A percentile compares a stretch with the other conserved stretches of the same genome.
Evolutionary conservation across 2,113 vertebrate species (phyloP).

Genomic region (Morone saxatilis): DNA sequence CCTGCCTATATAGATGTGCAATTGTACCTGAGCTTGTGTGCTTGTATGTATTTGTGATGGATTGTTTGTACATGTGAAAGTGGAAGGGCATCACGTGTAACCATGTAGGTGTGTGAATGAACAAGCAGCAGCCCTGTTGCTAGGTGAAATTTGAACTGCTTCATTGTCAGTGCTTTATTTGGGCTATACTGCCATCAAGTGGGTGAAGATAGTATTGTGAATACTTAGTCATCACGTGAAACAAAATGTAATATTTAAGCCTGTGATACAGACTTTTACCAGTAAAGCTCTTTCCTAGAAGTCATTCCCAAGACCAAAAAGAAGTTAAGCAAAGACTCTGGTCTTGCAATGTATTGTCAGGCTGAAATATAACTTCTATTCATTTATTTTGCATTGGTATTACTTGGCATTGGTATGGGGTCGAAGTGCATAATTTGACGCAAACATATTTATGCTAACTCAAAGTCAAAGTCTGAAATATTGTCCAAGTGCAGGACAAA

Average conservation of each 20-base stretch:
- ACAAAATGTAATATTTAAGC: background rate
- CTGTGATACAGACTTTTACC: background rate
- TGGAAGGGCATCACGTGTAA: constrained; percentile 69
- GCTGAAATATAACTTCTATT: background rate
- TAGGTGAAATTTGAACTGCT: constrained; percentile 64
- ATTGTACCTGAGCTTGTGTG: constrained; percentile 20
- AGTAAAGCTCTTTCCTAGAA: background rate
- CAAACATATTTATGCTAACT: background rate
- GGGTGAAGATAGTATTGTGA: constrained; percentile 18
- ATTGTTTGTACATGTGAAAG: constrained; percentile 70
- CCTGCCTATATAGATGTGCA: background rate
- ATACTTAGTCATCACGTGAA: background rate
- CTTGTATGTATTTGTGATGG: constrained; percentile 49
- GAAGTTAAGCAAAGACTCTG: background rate
- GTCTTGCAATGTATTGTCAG: background rate
- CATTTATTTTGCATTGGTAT: background rate
- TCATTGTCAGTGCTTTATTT: constrained; percentile 14
- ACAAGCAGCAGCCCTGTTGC: constrained; percentile 74
- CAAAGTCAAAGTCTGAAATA: background rate
- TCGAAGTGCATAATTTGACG: background rate
- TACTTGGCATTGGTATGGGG: background rate
- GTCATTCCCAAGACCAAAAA: background rate
- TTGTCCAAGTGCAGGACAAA: background rate
- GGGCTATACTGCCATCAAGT: constrained; percentile 56
- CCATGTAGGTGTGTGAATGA: constrained; percentile 76